Evolutionary conservation across 2,113 vertebrate genomes (phyloP).

Genomic region (Eleginops maclovinus): DNA sequence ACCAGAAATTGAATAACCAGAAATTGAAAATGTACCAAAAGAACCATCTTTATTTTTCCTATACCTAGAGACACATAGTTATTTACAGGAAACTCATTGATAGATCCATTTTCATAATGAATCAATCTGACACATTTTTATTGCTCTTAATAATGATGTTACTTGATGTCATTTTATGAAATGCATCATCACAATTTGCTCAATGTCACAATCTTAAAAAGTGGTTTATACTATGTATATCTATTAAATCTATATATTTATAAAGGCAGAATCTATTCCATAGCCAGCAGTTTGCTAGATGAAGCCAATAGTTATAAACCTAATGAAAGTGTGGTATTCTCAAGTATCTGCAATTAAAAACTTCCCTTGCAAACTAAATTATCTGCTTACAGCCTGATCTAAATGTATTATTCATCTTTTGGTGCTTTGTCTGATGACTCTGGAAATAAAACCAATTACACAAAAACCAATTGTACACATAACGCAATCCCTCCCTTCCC

Average conservation of each 20-base stretch:
- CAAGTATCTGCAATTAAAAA: slow-evolving; percentile 2
- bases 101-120: not conserved
- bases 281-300: not conserved
- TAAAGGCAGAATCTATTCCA: not conserved
- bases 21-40: not conserved
- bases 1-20: not conserved
- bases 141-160: not conserved
- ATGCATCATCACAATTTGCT: not conserved
- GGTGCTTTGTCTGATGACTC: slow-evolving; percentile 19
- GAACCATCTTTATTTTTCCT: not conserved
- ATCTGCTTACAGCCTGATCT: slow-evolving; percentile 22
- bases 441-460: slow-evolving; percentile 50
- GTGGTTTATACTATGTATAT: not conserved
- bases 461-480: slow-evolving; percentile 29
- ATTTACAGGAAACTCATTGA: not conserved
- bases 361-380: not conserved
- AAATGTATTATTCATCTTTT: slow-evolving; percentile 20
- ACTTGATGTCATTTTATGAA: not conserved
- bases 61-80: not conserved
- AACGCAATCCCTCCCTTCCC: slow-evolving; percentile 32
- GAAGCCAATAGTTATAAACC: not conserved
- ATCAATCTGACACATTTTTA: not conserved
- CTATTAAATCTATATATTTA: not conserved
- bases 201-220: not conserved
- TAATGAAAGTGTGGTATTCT: not conserved